Conservation (phyloP, 2,888 invertebrate species). For the Idaea dimidiata region DNA sequence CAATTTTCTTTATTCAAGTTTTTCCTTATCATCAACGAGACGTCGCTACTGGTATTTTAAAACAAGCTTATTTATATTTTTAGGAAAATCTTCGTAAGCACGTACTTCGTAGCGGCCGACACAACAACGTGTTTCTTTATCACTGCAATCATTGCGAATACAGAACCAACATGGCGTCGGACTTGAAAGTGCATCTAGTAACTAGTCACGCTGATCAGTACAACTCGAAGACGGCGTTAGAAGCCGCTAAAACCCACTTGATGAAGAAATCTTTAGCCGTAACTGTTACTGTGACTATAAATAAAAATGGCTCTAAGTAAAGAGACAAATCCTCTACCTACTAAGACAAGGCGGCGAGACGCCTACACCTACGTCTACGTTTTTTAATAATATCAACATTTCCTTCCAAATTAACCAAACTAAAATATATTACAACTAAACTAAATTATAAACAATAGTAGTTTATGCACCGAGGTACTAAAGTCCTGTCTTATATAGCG, state of each 20-base stretch:
- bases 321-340: no score
- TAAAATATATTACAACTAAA: no score
- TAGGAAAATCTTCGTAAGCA: conserved; percentile 95
- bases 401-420: no score
- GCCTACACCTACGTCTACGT: no score
- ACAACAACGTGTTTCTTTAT: conserved; percentile 89
- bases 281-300: background rate
- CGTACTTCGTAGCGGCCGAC: conserved; percentile 88
- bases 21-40: background rate
- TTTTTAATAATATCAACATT: no score
- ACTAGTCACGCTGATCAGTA: conserved; percentile 78
- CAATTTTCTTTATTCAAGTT: background rate
- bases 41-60: background rate
- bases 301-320: background rate
- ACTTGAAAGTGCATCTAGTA: conserved; percentile 84
- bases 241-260: conserved; percentile 57
- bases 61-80: conserved; percentile 20
- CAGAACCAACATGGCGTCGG: conserved; percentile 84
- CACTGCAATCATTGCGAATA: conserved; percentile 85
- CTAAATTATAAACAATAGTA: no score
- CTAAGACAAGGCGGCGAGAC: no score
- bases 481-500: no score
- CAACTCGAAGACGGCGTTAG: conserved; percentile 70
- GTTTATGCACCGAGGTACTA: no score
- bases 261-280: conserved; percentile 30